phyloP scores from a whole-genome alignment of 1,140 invertebrate species.

The Charaxes varanes region DNA sequence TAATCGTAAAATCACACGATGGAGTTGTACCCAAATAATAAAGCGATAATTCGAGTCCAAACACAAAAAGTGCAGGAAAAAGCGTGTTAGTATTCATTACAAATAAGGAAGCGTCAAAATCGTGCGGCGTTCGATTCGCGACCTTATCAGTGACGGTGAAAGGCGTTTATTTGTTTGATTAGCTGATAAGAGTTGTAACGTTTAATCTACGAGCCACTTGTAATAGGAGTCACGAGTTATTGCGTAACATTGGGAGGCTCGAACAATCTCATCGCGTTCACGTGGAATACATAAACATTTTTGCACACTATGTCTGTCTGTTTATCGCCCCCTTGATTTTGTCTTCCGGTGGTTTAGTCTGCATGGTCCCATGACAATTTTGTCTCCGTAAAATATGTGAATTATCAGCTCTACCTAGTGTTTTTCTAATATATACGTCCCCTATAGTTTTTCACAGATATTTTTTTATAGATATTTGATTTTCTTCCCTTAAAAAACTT shows the following conservation, averaged over 20 bases:
- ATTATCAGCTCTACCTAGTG: no score
- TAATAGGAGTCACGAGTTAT: constrained; percentile 69
- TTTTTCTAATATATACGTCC: no score
- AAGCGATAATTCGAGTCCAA: constrained; percentile 36
- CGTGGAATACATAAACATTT: constrained; percentile 40
- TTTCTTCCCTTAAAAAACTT: no score
- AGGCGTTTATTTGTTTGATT: constrained; percentile 27
- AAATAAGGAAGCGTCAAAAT: constrained; percentile 39
- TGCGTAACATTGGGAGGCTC: constrained; percentile 50
- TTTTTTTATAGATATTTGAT: no score
- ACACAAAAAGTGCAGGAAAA: constrained; percentile 52
- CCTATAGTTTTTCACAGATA: no score
- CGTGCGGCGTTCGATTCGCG: constrained; percentile 16
- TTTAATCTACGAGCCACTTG: constrained; percentile 36
- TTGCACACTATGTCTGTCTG: constrained; percentile 14
- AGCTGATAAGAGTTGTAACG: constrained; percentile 31
- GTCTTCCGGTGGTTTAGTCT: constrained; percentile 13
- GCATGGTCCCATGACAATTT: constrained; percentile 11
- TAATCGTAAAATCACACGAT: no score
- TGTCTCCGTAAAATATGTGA: constrained; percentile 1
- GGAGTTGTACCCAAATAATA: constrained; percentile 9
- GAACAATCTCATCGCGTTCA: constrained; percentile 48
- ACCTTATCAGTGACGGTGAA: constrained; percentile 28
- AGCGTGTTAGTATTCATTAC: constrained; percentile 52
- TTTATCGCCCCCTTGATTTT: constrained; percentile 14